Conservation (phyloP, 2,797 vertebrate species). For the Takifugu rubripes region DNA sequence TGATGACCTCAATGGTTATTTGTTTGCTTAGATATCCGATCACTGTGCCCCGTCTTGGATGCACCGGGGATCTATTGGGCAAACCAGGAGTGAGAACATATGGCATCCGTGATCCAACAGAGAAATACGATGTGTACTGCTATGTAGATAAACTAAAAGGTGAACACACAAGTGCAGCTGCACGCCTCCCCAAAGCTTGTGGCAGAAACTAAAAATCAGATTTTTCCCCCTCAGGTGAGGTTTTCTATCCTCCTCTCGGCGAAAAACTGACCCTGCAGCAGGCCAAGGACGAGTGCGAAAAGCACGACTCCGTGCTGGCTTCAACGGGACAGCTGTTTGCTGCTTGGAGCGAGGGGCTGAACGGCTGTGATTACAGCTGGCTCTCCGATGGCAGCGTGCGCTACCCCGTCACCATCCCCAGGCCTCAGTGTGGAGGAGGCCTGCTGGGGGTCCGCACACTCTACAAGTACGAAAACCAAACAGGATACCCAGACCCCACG, state of each 20-base stretch:
- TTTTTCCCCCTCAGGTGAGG: slow-evolving; percentile 66
- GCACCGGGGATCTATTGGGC: slow-evolving; percentile 82
- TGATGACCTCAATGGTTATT: not conserved
- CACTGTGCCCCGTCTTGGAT: slow-evolving; percentile 82
- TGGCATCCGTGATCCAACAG: slow-evolving; percentile 76
- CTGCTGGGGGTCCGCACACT: slow-evolving; percentile 90
- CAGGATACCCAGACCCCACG: slow-evolving; percentile 80
- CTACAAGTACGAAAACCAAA: slow-evolving; percentile 87
- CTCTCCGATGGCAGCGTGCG: slow-evolving; percentile 88
- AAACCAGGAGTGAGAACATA: slow-evolving; percentile 88
- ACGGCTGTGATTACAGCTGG: slow-evolving; percentile 92
- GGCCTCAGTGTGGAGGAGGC: slow-evolving; percentile 88
- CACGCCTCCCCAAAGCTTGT: not conserved
- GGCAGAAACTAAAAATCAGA: slow-evolving; percentile 32
- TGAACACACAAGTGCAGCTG: slow-evolving; percentile 52
- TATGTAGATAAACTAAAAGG: slow-evolving; percentile 84
- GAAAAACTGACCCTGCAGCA: slow-evolving; percentile 81
- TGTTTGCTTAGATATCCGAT: slow-evolving; percentile 84
- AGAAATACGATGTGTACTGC: slow-evolving; percentile 91
- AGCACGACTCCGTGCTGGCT: slow-evolving; percentile 70
- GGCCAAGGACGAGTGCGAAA: slow-evolving; percentile 74
- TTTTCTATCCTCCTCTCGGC: slow-evolving; percentile 75
- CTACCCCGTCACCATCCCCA: slow-evolving; percentile 86
- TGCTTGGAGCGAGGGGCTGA: slow-evolving; percentile 86
- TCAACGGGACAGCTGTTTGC: slow-evolving; percentile 86